Conservation (phyloP, 2,797 vertebrate genomes). For the Percopsis omiscomaycus region DNA sequence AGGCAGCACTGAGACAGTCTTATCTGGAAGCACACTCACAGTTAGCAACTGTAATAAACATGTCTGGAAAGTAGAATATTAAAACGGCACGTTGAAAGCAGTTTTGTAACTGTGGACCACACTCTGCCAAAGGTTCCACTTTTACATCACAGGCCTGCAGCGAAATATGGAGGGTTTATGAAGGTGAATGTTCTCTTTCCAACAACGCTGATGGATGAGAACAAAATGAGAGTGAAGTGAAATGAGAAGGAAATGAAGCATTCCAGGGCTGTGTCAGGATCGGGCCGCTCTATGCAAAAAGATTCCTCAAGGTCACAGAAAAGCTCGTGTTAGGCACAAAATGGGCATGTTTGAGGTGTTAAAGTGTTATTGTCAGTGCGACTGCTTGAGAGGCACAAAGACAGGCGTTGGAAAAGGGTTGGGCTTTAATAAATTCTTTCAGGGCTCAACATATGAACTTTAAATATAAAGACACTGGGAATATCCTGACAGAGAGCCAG, state of each 20-base stretch:
- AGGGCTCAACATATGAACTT: too few species aligned
- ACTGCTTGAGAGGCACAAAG: background rate
- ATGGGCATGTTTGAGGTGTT: background rate
- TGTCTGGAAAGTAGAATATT: constrained; percentile 42
- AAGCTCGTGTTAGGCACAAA: background rate
- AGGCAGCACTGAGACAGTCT: constrained; percentile 32
- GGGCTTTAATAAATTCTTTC: too few species aligned
- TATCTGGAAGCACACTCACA: constrained; percentile 25
- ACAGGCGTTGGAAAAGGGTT: constrained; percentile 3
- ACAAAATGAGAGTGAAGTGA: constrained; percentile 24
- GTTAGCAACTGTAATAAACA: constrained; percentile 37
- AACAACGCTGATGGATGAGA: constrained; percentile 2
- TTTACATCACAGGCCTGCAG: constrained; percentile 22
- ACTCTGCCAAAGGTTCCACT: constrained; percentile 39
- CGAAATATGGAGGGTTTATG: constrained; percentile 19
- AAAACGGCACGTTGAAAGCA: constrained; percentile 29
- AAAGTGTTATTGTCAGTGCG: background rate
- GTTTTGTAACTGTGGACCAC: constrained; percentile 31
- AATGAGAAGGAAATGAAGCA: constrained; percentile 5
- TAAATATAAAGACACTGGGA: too few species aligned
- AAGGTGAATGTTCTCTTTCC: constrained; percentile 9
- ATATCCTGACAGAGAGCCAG: too few species aligned
- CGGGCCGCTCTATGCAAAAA: background rate
- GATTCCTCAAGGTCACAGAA: background rate
- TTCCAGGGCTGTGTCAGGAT: constrained; percentile 2